Conservation (phyloP, 2,888 invertebrate genomes). For the Arrhopalites spinosus region DNA sequence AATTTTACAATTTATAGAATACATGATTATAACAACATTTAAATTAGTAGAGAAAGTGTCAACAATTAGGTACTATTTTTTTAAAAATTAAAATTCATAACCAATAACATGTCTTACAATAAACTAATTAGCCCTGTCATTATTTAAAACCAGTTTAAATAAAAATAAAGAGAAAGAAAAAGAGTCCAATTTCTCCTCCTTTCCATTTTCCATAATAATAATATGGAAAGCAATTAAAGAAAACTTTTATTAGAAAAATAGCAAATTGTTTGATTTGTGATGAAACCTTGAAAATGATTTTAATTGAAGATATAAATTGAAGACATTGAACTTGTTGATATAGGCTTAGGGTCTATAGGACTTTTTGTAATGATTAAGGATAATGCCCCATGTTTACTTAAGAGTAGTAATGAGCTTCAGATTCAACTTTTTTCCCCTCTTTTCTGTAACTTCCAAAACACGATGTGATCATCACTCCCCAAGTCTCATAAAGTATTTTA, state of each 20-base stretch:
- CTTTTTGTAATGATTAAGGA: background rate
- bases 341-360: constrained; percentile 1
- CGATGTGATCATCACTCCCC: constrained; percentile 28
- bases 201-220: background rate
- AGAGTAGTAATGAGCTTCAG: background rate
- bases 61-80: too few relatives aligned
- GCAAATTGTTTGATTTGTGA: constrained; percentile 29
- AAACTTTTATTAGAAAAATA: constrained; percentile 24
- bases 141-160: too few relatives aligned
- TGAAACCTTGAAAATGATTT: constrained; percentile 28
- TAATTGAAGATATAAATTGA: constrained; percentile 31
- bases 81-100: too few relatives aligned
- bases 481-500: constrained; percentile 33
- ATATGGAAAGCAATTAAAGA: constrained; percentile 15
- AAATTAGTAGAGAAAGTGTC: background rate
- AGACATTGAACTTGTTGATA: constrained; percentile 33
- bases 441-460: background rate
- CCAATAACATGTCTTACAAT: too few relatives aligned
- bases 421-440: constrained; percentile 22
- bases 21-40: too few relatives aligned
- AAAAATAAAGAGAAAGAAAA: background rate
- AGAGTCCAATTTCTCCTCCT: constrained; percentile 11
- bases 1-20: background rate
- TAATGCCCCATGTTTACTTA: constrained; percentile 1
- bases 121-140: too few relatives aligned